A percentile compares a stretch with the other conserved stretches of the same genome.
Evolutionary conservation across 2,797 vertebrate species (phyloP).

Genomic region (Melanotaenia trifasciata): DNA sequence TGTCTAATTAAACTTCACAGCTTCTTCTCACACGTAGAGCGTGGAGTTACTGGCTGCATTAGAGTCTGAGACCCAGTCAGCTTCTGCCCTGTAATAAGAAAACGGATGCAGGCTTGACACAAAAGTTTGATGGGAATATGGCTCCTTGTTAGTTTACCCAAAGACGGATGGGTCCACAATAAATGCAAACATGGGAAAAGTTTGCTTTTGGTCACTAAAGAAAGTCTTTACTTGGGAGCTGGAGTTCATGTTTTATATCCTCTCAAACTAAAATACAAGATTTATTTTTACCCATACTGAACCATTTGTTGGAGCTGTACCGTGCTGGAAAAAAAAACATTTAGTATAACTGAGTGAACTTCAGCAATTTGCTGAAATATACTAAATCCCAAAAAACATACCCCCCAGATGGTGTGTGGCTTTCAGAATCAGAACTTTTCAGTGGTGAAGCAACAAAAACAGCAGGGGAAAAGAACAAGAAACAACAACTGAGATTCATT

Average conservation of each 20-base stretch:
- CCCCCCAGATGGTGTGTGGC: slow-evolving; percentile 28
- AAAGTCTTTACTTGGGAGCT: not conserved
- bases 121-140: slow-evolving; percentile 52
- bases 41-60: slow-evolving; percentile 56
- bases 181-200: slow-evolving; percentile 30
- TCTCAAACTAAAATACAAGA: not conserved
- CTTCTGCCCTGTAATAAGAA: slow-evolving; percentile 68
- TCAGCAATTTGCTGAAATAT: not conserved
- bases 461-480: slow-evolving; percentile 14
- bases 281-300: not conserved
- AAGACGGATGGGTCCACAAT: slow-evolving; percentile 20
- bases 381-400: slow-evolving; percentile 7
- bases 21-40: slow-evolving; percentile 67
- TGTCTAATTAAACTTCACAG: slow-evolving; percentile 76
- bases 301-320: not conserved
- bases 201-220: slow-evolving; percentile 17
- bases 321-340: not conserved
- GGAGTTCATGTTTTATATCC: not conserved
- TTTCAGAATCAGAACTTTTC: slow-evolving; percentile 29
- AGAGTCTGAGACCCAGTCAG: slow-evolving; percentile 58
- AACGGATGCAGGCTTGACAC: slow-evolving; percentile 49
- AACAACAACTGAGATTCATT: not conserved
- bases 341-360: not conserved
- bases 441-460: slow-evolving; percentile 32
- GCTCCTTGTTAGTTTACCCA: slow-evolving; percentile 19